phyloP scores from a whole-genome alignment of 2,113 vertebrate species.

The Daubentonia madagascariensis region DNA sequence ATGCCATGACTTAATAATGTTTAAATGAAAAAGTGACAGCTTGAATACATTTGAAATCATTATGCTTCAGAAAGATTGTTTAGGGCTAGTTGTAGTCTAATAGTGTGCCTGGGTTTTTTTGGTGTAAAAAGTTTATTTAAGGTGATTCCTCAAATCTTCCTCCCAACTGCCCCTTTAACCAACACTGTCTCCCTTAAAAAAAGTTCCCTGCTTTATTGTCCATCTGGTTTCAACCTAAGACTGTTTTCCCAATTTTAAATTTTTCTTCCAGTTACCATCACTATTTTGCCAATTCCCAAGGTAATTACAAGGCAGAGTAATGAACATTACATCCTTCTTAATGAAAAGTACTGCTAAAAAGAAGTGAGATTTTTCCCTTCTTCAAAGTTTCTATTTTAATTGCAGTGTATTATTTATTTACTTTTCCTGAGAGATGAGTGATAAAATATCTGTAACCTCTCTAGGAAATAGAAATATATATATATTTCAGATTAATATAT shows the following conservation, averaged over 20 bases:
- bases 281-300: background rate
- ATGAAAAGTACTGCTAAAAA: background rate
- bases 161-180: accelerated
- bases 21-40: background rate
- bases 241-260: background rate
- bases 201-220: background rate
- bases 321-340: background rate
- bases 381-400: background rate
- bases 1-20: background rate
- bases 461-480: background rate
- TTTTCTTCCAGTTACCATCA: background rate
- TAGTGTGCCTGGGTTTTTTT: background rate
- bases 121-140: background rate
- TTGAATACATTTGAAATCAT: background rate
- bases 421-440: background rate
- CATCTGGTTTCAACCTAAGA: background rate
- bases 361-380: background rate
- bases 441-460: background rate
- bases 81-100: background rate
- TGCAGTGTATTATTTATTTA: background rate
- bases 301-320: background rate
- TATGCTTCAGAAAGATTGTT: background rate
- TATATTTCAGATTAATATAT: background rate
- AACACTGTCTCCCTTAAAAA: background rate
- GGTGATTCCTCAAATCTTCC: background rate